Conservation (phyloP, 2,888 invertebrate genomes). For the Rosalia funebris region DNA sequence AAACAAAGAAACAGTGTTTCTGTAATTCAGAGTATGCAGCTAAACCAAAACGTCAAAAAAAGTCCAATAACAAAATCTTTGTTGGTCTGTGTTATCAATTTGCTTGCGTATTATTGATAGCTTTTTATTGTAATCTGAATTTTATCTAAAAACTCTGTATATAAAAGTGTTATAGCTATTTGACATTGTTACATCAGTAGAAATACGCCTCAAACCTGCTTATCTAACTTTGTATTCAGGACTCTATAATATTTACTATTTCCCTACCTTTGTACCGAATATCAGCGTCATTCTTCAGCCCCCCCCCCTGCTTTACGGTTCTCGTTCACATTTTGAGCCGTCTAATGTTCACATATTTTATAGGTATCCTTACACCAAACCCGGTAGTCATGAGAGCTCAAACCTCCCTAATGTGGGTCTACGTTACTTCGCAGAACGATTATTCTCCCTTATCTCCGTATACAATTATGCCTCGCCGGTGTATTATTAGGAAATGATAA, state of each 20-base stretch:
- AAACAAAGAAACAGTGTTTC: no score
- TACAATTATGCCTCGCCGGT: neutral
- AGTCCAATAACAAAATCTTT: no score
- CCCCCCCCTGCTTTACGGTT: neutral
- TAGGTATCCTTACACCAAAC: neutral
- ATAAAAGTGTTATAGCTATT: no score
- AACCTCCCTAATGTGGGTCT: neutral
- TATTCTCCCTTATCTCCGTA: neutral
- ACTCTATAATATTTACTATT: neutral
- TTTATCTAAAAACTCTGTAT: no score
- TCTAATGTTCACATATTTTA: neutral
- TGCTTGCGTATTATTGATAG: no score
- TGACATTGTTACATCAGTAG: no score
- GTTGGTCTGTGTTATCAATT: no score
- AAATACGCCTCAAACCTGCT: no score
- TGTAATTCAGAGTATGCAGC: no score
- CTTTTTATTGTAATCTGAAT: no score
- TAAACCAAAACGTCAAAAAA: no score
- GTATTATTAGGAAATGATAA: constrained; percentile 2
- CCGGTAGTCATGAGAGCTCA: neutral
- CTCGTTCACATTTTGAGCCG: neutral
- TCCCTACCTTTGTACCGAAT: neutral
- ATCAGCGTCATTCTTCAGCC: neutral
- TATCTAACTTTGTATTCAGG: neutral
- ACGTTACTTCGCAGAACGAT: neutral